A percentile compares a stretch with the other conserved stretches of the same genome.
Evolutionary conservation across 2,797 vertebrate genomes (phyloP).

Genomic region (Ceryle rudis): DNA sequence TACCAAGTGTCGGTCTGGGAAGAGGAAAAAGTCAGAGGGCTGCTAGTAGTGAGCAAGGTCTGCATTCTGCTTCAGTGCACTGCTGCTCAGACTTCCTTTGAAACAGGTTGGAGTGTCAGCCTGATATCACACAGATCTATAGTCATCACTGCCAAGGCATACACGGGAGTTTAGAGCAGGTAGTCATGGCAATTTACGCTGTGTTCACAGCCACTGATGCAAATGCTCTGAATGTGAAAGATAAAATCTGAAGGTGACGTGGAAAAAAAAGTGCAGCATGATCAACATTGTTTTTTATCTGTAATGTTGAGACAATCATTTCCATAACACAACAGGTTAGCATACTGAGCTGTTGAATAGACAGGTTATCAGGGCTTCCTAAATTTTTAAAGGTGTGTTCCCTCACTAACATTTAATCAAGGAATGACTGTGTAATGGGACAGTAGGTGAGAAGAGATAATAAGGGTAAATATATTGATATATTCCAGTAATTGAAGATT

Average conservation of each 20-base stretch:
- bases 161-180: not conserved
- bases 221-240: not conserved
- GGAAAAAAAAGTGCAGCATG: not conserved
- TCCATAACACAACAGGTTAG: not conserved
- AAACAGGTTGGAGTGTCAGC: not conserved
- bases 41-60: not conserved
- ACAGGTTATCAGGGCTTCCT: not conserved
- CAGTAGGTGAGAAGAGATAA: not conserved
- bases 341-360: not conserved
- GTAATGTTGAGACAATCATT: not conserved
- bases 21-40: not conserved
- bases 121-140: not conserved
- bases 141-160: not conserved
- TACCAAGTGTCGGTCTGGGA: fast-evolving
- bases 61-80: not conserved
- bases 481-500: not conserved
- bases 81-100: not conserved
- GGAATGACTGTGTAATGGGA: not conserved
- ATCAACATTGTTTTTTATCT: not conserved
- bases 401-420: not conserved
- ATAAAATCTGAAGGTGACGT: not conserved
- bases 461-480: not conserved
- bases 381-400: not conserved
- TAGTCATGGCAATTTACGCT: not conserved
- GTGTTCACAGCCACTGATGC: not conserved